These are phyloP conservation scores for Elegia similella DNA, from an alignment of 2,888 invertebrate genomes.

Conservation along the genomic window DNA sequence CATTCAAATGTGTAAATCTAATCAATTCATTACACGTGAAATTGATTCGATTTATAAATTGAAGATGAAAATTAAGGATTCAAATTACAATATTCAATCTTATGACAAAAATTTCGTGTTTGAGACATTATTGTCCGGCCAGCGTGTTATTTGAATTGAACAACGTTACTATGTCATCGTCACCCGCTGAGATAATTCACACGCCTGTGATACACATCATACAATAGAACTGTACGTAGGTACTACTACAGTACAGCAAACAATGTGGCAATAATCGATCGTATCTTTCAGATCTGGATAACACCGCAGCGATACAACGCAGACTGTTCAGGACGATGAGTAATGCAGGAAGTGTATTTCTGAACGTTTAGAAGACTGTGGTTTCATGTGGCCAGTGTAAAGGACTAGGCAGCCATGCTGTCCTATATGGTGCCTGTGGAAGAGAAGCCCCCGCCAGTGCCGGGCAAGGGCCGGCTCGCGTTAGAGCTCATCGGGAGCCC, in stretches of 20 bases:
- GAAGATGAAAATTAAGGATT: too few species aligned
- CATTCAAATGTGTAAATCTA: too few species aligned
- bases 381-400: constrained; percentile 26
- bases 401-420: constrained; percentile 80
- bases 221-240: neutral
- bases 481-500: constrained; percentile 69
- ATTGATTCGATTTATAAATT: too few species aligned
- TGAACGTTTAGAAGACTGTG: neutral
- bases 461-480: constrained; percentile 75
- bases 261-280: constrained; percentile 8
- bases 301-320: constrained; percentile 14
- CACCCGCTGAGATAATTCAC: constrained; percentile 2
- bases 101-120: too few species aligned
- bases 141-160: neutral
- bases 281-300: constrained; percentile 56
- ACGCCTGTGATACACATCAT: neutral
- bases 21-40: too few species aligned
- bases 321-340: neutral
- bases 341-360: constrained; percentile 8
- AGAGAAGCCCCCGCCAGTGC: constrained; percentile 86
- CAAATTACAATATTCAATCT: too few species aligned
- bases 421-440: constrained; percentile 91
- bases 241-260: neutral
- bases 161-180: neutral
- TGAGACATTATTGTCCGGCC: too few species aligned